phyloP scores from a whole-genome alignment of 1,140 invertebrate species.

The Coptotermes formosanus region DNA sequence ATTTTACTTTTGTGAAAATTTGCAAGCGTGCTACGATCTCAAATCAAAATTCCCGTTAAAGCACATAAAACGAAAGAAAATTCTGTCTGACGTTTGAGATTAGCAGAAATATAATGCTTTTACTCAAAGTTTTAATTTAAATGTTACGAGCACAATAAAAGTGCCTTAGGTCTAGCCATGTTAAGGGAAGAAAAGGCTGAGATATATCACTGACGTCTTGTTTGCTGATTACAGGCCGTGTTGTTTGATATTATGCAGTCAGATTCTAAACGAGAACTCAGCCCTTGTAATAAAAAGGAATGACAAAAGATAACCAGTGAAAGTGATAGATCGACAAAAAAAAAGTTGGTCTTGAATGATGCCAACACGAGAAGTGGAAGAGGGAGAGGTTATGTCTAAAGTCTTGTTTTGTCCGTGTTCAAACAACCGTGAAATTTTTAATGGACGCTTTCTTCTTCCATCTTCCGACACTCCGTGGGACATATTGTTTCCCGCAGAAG shows the following conservation, averaged over 20 bases:
- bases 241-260: not conserved
- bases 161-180: not conserved
- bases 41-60: not conserved
- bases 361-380: not conserved
- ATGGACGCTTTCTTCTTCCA: not conserved
- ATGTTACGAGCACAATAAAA: not conserved
- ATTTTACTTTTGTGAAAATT: not conserved
- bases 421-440: constrained; percentile 1
- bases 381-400: not conserved
- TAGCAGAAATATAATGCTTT: too few species aligned
- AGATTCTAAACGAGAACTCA: not conserved
- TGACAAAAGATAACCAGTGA: not conserved
- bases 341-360: not conserved
- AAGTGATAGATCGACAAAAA: not conserved
- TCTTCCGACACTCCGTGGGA: not conserved
- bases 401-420: not conserved
- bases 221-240: not conserved
- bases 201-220: not conserved
- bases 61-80: not conserved
- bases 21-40: not conserved
- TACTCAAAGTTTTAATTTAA: too few species aligned
- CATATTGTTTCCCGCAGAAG: not conserved
- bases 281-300: not conserved
- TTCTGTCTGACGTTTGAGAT: too few species aligned
- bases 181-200: not conserved